These are phyloP conservation scores for Gymnothorax javanicus DNA, from an alignment of 2,797 vertebrate species.

Conservation along the genomic window DNA sequence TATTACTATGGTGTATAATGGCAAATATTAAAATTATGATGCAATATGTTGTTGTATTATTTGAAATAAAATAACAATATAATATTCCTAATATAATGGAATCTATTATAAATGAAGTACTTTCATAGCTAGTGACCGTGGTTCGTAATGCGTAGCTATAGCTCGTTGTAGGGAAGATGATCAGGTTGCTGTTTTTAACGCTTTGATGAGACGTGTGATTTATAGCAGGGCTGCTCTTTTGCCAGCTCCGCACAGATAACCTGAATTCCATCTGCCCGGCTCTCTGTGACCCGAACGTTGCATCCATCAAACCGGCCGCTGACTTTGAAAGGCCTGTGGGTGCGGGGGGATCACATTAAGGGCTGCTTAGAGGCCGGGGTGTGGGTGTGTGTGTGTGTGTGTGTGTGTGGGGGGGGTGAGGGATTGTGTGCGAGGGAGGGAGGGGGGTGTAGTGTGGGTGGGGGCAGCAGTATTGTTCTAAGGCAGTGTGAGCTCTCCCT, in stretches of 20 bases:
- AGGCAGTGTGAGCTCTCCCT: conserved; percentile 69
- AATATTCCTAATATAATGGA: too few relatives aligned
- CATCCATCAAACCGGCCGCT: conserved; percentile 56
- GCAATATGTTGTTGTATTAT: neutral
- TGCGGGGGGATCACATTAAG: conserved; percentile 63
- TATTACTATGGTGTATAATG: neutral
- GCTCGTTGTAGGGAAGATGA: neutral
- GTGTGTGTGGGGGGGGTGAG: conserved; percentile 42
- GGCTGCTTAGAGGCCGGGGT: conserved; percentile 54
- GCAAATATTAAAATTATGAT: neutral
- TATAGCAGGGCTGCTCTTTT: conserved; percentile 27
- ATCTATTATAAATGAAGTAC: neutral
- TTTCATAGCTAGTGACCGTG: neutral
- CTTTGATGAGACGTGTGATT: conserved; percentile 38
- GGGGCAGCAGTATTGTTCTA: conserved; percentile 61
- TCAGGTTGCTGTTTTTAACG: neutral
- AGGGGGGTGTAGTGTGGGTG: conserved; percentile 27
- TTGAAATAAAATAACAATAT: too few relatives aligned
- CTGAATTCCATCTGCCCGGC: conserved; percentile 39
- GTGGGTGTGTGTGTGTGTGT: conserved; percentile 49
- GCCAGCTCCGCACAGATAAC: conserved; percentile 7
- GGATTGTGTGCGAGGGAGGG: conserved; percentile 13
- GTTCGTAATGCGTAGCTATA: neutral
- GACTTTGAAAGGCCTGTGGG: conserved; percentile 59
- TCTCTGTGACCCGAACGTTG: conserved; percentile 49